Conservation (phyloP, 1,140 invertebrate genomes). For the Araneus ventricosus region DNA sequence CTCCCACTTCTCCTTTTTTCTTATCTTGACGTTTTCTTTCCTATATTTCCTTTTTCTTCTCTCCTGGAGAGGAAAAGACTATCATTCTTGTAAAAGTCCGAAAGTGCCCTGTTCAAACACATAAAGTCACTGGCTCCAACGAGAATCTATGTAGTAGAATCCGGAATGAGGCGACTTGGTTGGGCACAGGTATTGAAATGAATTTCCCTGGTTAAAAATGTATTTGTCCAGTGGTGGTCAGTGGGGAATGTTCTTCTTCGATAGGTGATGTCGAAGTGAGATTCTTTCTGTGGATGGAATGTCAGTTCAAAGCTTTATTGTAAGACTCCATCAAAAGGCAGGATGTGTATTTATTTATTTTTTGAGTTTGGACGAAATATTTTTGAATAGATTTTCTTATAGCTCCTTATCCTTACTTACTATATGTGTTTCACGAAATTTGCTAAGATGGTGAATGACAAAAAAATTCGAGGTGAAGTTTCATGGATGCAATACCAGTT, state of each 20-base stretch:
- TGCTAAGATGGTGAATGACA: too few species aligned
- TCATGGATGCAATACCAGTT: too few species aligned
- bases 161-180: not conserved
- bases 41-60: constrained; percentile 46
- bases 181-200: not conserved
- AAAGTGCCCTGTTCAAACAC: constrained; percentile 50
- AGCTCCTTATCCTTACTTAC: too few species aligned
- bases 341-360: too few species aligned
- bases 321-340: too few species aligned
- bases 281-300: too few species aligned
- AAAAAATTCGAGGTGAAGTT: too few species aligned
- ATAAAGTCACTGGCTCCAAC: not conserved
- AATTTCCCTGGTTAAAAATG: not conserved
- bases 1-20: constrained; percentile 9
- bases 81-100: constrained; percentile 44
- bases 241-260: not conserved
- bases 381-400: too few species aligned
- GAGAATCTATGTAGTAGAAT: not conserved
- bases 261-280: too few species aligned
- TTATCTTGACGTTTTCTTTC: constrained; percentile 57
- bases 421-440: too few species aligned
- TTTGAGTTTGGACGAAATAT: too few species aligned
- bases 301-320: too few species aligned
- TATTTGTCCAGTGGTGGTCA: not conserved
- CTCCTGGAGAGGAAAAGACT: not conserved